These are phyloP conservation scores for Chromis chromis DNA, from an alignment of 2,797 vertebrate genomes.

Conservation along the genomic window DNA sequence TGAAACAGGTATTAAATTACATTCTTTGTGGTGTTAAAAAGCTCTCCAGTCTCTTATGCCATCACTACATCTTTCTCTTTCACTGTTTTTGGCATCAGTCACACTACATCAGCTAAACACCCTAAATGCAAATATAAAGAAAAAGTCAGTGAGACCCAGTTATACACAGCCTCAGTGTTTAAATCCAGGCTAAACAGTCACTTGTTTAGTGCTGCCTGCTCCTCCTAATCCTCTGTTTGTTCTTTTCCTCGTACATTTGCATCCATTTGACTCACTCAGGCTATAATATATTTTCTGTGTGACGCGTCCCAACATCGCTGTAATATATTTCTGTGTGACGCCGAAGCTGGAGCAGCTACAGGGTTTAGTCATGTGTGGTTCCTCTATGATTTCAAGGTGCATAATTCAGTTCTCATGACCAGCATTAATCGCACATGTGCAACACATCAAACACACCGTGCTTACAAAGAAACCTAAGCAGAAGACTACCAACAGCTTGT, in stretches of 20 bases:
- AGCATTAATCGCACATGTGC: conserved; percentile 10
- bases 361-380: conserved; percentile 9
- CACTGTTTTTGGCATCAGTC: conserved; percentile 5
- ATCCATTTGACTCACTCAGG: conserved; percentile 38
- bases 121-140: conserved; percentile 22
- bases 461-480: neutral
- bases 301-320: conserved; percentile 1
- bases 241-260: conserved; percentile 26
- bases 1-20: neutral
- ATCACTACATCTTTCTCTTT: neutral
- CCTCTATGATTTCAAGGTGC: neutral
- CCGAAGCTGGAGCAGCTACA: neutral
- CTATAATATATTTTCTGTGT: conserved; percentile 14
- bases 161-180: conserved; percentile 29
- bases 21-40: neutral
- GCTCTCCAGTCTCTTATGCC: neutral
- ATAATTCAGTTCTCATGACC: conserved; percentile 22
- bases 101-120: conserved; percentile 6
- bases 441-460: conserved; percentile 15
- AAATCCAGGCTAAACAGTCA: conserved; percentile 46
- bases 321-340: too few species aligned
- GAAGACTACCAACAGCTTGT: conserved; percentile 11
- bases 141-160: conserved; percentile 19
- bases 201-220: conserved; percentile 44
- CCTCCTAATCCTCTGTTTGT: conserved; percentile 47